Percentiles rank a stretch among this genome's conserved stretches.
phyloP scores from a whole-genome alignment of 2,888 invertebrate species.

The Lathronympha strigana region DNA sequence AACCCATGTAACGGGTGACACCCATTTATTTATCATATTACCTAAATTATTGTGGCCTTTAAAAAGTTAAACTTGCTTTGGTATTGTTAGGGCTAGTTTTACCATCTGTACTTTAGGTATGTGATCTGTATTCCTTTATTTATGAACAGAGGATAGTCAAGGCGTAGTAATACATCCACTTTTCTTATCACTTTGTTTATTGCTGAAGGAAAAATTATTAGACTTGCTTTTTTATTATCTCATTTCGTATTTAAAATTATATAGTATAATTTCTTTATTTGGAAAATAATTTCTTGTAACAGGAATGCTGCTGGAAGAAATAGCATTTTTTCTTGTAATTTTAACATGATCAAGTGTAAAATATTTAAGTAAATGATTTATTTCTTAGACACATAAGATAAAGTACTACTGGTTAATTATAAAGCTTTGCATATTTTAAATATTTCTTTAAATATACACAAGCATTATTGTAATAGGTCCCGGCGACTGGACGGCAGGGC shows the following conservation, averaged over 20 bases:
- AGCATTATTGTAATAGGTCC: conserved; percentile 33
- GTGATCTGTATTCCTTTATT: conserved; percentile 59
- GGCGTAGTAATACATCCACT: conserved; percentile 42
- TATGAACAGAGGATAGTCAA: conserved; percentile 54
- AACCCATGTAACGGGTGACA: conserved; percentile 69
- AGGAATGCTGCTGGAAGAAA: conserved; percentile 58
- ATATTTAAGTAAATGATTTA: conserved; percentile 77
- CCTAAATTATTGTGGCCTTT: conserved; percentile 82
- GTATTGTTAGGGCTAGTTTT: conserved; percentile 75
- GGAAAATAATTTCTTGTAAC: conserved; percentile 53
- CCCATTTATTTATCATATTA: conserved; percentile 77
- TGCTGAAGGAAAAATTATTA: conserved; percentile 56
- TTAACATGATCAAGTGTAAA: conserved; percentile 76
- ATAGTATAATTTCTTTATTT: conserved; percentile 55
- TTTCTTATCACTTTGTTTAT: conserved; percentile 54
- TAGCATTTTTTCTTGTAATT: conserved; percentile 63
- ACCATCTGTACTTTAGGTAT: conserved; percentile 66
- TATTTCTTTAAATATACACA: conserved; percentile 54
- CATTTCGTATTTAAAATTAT: conserved; percentile 56
- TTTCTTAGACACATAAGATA: conserved; percentile 79
- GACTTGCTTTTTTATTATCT: conserved; percentile 52
- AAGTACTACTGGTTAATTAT: conserved; percentile 76
- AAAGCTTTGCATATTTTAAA: conserved; percentile 68
- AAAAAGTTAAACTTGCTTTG: conserved; percentile 78
- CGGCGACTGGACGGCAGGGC: conserved; percentile 37